Evolutionary conservation across 2,797 vertebrate genomes (phyloP).

Genomic region (Cyprinodon diabolis): DNA sequence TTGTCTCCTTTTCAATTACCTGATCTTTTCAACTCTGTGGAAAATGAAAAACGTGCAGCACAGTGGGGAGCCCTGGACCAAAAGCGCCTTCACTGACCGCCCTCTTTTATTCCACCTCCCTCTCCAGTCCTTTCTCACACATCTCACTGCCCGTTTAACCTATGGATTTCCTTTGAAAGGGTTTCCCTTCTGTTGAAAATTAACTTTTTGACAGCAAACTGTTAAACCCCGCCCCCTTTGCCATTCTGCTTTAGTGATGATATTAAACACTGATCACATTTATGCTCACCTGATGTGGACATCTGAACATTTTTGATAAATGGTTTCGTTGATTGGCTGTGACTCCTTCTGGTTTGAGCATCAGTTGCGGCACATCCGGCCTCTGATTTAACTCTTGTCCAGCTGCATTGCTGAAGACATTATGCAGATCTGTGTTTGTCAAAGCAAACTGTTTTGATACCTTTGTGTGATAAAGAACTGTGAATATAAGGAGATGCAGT

Average conservation of each 20-base stretch:
- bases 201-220: slow-evolving; percentile 37
- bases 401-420: slow-evolving; percentile 60
- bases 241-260: slow-evolving; percentile 57
- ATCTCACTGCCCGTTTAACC: slow-evolving; percentile 35
- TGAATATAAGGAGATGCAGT: slow-evolving; percentile 29
- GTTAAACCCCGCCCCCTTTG: slow-evolving; percentile 40
- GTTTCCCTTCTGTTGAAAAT: slow-evolving; percentile 28
- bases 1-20: slow-evolving; percentile 87
- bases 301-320: slow-evolving; percentile 51
- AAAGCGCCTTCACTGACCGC: slow-evolving; percentile 50
- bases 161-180: slow-evolving; percentile 24
- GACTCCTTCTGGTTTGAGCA: slow-evolving; percentile 58
- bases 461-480: slow-evolving; percentile 54
- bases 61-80: slow-evolving; percentile 62
- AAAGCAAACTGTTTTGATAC: slow-evolving; percentile 68
- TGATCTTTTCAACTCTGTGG: slow-evolving; percentile 83
- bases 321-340: slow-evolving; percentile 53
- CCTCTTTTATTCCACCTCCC: slow-evolving; percentile 29
- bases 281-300: slow-evolving; percentile 14
- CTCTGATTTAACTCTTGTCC: slow-evolving; percentile 73
- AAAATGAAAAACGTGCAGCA: slow-evolving; percentile 83
- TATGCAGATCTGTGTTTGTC: slow-evolving; percentile 66
- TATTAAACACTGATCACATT: slow-evolving; percentile 49
- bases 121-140: slow-evolving; percentile 49
- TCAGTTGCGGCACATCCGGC: slow-evolving; percentile 58